Conservation (phyloP, 1,140 invertebrate genomes). For the Cyrtorhinus lividipennis region DNA sequence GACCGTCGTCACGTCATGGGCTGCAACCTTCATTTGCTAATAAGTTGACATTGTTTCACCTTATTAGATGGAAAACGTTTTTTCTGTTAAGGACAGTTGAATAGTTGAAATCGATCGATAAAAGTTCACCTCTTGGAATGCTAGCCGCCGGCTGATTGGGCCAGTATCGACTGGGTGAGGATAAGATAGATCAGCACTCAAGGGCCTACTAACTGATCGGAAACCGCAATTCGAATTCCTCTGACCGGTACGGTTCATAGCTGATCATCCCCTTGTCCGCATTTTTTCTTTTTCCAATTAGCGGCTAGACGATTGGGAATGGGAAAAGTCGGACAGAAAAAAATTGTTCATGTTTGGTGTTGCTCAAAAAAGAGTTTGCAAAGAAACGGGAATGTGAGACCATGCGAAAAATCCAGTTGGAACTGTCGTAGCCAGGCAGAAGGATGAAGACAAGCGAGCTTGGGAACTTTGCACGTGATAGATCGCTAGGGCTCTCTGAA, state of each 20-base stretch:
- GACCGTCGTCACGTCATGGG: not conserved
- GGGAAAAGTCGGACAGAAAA: not conserved
- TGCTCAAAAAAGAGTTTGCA: not conserved
- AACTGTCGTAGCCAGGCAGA: not conserved
- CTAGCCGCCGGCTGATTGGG: not conserved
- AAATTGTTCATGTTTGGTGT: not conserved
- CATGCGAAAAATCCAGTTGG: not conserved
- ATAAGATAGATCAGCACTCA: no score
- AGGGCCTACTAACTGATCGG: not conserved
- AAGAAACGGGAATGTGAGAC: not conserved
- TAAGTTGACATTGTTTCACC: not conserved
- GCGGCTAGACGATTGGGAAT: not conserved
- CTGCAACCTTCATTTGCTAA: not conserved
- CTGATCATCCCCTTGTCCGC: not conserved
- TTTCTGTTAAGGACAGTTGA: not conserved
- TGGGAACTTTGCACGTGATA: conserved; percentile 8
- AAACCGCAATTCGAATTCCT: not conserved
- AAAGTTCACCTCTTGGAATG: not conserved
- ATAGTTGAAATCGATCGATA: not conserved
- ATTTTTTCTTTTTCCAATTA: conserved; percentile 3
- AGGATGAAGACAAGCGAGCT: conserved; percentile 6
- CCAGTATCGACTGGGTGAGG: not conserved
- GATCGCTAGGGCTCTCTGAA: not conserved
- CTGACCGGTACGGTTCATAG: not conserved
- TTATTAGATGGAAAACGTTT: not conserved